A percentile compares a stretch with the other conserved stretches of the same genome.
These are phyloP conservation scores for Coryphaenoides rupestris DNA, from an alignment of 2,113 vertebrate genomes.

Conservation along the genomic window DNA sequence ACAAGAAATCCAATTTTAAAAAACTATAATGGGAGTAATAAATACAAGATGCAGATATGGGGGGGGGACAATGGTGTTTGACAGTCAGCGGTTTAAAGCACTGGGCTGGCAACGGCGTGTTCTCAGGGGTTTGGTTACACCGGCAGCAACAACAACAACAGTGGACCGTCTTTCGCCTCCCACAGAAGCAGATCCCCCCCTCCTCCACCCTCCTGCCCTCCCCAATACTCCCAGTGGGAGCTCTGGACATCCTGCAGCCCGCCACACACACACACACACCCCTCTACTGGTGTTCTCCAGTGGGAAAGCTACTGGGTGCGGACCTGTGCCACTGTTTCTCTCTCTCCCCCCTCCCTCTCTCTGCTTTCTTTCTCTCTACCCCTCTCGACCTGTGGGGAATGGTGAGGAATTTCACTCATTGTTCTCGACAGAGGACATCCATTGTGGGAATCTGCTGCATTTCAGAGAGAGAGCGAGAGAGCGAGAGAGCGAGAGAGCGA, in stretches of 20 bases:
- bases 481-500: slow-evolving; percentile 17
- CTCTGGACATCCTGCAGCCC: slow-evolving; percentile 37
- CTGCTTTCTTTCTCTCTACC: slow-evolving; percentile 59
- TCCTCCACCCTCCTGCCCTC: slow-evolving; percentile 43
- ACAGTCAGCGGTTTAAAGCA: slow-evolving; percentile 17
- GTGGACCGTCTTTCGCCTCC: slow-evolving; percentile 41
- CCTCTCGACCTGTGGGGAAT: slow-evolving; percentile 65
- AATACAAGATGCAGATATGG: no score
- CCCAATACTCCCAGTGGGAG: slow-evolving; percentile 54
- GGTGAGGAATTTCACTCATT: slow-evolving; percentile 69
- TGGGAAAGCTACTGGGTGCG: slow-evolving; percentile 61
- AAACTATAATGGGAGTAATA: no score
- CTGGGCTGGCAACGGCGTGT: slow-evolving; percentile 38
- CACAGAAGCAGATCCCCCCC: slow-evolving; percentile 45
- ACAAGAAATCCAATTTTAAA: no score
- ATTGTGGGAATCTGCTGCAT: slow-evolving; percentile 69
- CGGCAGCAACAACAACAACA: slow-evolving; percentile 47
- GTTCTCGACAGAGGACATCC: slow-evolving; percentile 64
- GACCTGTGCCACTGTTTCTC: slow-evolving; percentile 69
- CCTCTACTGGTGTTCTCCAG: slow-evolving; percentile 49
- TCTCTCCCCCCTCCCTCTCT: slow-evolving; percentile 49
- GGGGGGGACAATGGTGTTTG: neutral
- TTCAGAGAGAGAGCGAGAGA: slow-evolving; percentile 28
- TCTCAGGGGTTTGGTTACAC: slow-evolving; percentile 71
- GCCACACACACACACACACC: slow-evolving; percentile 39